Percentiles rank a stretch among this genome's conserved stretches.
Evolutionary conservation across 2,888 invertebrate genomes (phyloP).

Genomic region (Lasioglossum lativentre): DNA sequence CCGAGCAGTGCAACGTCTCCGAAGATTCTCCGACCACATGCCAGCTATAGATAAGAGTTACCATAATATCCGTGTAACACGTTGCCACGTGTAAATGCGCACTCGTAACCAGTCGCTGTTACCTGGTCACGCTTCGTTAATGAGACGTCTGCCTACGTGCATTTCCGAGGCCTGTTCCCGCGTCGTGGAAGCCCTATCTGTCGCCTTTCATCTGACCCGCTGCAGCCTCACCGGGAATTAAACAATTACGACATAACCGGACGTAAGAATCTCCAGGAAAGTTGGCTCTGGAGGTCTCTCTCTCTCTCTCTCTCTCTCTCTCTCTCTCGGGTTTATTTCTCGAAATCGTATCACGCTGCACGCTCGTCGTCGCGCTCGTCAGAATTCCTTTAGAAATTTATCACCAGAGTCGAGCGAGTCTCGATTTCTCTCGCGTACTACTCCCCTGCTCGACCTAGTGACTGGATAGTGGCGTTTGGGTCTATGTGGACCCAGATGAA

Average conservation of each 20-base stretch:
- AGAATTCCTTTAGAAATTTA: conserved; percentile 46
- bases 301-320: conserved; percentile 1
- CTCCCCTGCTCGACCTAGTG: neutral
- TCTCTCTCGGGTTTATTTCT: conserved; percentile 31
- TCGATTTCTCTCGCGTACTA: conserved; percentile 7
- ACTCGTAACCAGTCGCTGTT: conserved; percentile 57
- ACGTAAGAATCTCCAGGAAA: conserved; percentile 69
- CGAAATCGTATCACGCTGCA: conserved; percentile 32
- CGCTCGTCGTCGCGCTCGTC: neutral
- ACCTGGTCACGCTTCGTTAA: conserved; percentile 64
- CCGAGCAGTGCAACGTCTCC: conserved; percentile 8
- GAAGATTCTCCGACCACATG: conserved; percentile 57
- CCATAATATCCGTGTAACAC: conserved; percentile 53
- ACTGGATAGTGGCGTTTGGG: neutral
- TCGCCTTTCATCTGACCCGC: conserved; percentile 73
- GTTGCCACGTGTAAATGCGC: conserved; percentile 66
- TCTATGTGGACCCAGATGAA: neutral
- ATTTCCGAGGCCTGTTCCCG: conserved; percentile 43
- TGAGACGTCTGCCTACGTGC: conserved; percentile 69
- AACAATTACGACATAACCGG: conserved; percentile 74
- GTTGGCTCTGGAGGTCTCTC: conserved; percentile 51
- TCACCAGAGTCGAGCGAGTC: neutral
- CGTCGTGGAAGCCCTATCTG: conserved; percentile 61
- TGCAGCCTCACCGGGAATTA: conserved; percentile 71
- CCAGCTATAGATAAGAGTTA: conserved; percentile 42